Conservation (phyloP, 2,113 vertebrate species). For the Pelusios castaneus region DNA sequence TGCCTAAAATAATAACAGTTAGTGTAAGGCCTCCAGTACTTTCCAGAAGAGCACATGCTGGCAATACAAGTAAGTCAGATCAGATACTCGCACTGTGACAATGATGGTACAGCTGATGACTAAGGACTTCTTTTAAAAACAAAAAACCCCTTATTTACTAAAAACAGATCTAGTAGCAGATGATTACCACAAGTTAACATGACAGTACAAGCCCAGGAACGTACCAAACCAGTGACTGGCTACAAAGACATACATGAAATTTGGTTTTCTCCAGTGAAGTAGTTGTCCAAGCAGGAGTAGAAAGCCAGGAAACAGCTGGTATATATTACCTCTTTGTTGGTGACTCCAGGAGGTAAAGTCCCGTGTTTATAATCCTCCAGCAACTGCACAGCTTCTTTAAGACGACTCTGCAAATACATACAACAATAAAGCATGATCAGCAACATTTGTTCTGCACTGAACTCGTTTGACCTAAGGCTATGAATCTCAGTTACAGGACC, state of each 20-base stretch:
- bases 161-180: not conserved
- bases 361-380: slow-evolving; percentile 86
- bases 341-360: slow-evolving; percentile 81
- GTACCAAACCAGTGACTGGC: fast-evolving
- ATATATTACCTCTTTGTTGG: slow-evolving; percentile 84
- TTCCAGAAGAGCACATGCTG: not conserved
- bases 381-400: slow-evolving; percentile 87
- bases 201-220: not conserved
- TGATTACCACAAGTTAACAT: not conserved
- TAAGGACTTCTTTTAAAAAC: not conserved
- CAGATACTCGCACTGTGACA: not conserved
- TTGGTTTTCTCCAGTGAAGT: not conserved
- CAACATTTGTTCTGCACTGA: not conserved
- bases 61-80: not conserved
- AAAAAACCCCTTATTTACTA: not conserved
- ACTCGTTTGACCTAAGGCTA: not conserved
- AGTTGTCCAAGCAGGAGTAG: not conserved
- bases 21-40: not conserved
- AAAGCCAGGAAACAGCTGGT: fast-evolving
- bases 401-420: slow-evolving; percentile 78
- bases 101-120: not conserved
- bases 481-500: not conserved
- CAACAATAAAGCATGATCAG: not conserved
- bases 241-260: not conserved
- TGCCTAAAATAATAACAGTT: not conserved